Conservation (phyloP, 2,888 invertebrate genomes). For the Dendrolimus houi region DNA sequence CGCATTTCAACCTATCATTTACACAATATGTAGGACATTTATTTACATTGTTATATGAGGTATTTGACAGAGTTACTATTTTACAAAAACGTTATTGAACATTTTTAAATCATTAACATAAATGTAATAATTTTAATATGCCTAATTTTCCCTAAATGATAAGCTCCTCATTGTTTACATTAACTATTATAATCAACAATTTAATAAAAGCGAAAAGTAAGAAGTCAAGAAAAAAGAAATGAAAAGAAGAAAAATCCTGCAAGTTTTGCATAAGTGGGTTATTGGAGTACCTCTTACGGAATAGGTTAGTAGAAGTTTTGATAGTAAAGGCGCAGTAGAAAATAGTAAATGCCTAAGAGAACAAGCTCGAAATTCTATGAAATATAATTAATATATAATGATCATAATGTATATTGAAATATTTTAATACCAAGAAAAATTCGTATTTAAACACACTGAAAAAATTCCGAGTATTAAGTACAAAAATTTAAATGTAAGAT, state of each 20-base stretch:
- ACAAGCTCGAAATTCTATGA: slow-evolving; percentile 65
- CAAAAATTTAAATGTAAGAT: background rate
- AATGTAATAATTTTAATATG: slow-evolving; percentile 35
- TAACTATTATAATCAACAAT: background rate
- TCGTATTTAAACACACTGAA: slow-evolving; percentile 14
- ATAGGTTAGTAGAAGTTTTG: background rate
- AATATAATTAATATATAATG: slow-evolving; percentile 16
- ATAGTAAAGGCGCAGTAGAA: slow-evolving; percentile 51
- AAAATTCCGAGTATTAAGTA: slow-evolving; percentile 9
- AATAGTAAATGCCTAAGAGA: slow-evolving; percentile 64
- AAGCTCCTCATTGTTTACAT: slow-evolving; percentile 54
- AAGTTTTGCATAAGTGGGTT: background rate
- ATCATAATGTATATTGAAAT: slow-evolving; percentile 7
- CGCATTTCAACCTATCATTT: slow-evolving; percentile 41
- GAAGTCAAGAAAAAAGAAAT: background rate
- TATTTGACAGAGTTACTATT: slow-evolving; percentile 56
- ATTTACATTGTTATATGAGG: slow-evolving; percentile 53
- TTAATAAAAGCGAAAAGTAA: background rate
- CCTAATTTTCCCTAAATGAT: slow-evolving; percentile 59
- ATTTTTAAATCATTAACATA: slow-evolving; percentile 28
- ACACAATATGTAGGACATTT: slow-evolving; percentile 37
- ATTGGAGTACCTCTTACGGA: background rate
- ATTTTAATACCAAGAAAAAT: slow-evolving; percentile 12
- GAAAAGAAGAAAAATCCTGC: background rate
- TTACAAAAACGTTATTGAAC: slow-evolving; percentile 35